phyloP scores from a whole-genome alignment of 1,140 invertebrate genomes.

The Drosophila erecta region DNA sequence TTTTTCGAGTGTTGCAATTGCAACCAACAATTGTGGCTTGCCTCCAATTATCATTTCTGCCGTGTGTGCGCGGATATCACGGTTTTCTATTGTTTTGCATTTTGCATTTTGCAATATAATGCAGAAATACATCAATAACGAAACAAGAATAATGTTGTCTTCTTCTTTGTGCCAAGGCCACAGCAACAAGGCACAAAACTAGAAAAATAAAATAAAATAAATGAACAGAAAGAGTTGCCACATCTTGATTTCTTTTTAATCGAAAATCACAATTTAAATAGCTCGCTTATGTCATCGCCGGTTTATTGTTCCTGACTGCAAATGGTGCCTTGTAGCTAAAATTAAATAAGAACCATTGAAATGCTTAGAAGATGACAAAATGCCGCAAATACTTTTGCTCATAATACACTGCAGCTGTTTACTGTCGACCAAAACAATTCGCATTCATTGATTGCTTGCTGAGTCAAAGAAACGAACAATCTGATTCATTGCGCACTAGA shows the following conservation, averaged over 20 bases:
- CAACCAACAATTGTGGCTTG: constrained; percentile 37
- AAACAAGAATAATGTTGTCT: constrained; percentile 42
- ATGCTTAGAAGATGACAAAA: constrained; percentile 50
- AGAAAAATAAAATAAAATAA: constrained; percentile 20
- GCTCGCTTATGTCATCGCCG: constrained; percentile 64
- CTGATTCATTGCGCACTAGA: constrained; percentile 23
- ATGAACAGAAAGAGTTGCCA: constrained; percentile 16
- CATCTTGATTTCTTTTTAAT: constrained; percentile 45
- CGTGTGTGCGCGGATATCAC: constrained; percentile 31
- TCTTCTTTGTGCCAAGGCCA: constrained; percentile 58
- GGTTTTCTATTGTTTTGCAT: constrained; percentile 48
- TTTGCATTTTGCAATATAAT: constrained; percentile 56
- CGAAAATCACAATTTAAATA: constrained; percentile 61
- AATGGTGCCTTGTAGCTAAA: constrained; percentile 58
- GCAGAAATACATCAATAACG: constrained; percentile 42
- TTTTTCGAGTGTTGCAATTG: constrained; percentile 29
- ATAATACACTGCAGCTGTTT: constrained; percentile 57
- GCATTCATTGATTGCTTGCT: constrained; percentile 45
- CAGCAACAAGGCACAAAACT: constrained; percentile 5
- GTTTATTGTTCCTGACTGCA: constrained; percentile 22
- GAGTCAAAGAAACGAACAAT: constrained; percentile 34
- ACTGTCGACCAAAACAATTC: constrained; percentile 26
- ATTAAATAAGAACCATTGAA: constrained; percentile 57
- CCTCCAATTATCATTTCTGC: constrained; percentile 41
- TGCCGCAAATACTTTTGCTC: constrained; percentile 44